Base-by-base conservation (phyloP, 2,888 invertebrate genomes). In the Eupsilia transversa region DNA sequence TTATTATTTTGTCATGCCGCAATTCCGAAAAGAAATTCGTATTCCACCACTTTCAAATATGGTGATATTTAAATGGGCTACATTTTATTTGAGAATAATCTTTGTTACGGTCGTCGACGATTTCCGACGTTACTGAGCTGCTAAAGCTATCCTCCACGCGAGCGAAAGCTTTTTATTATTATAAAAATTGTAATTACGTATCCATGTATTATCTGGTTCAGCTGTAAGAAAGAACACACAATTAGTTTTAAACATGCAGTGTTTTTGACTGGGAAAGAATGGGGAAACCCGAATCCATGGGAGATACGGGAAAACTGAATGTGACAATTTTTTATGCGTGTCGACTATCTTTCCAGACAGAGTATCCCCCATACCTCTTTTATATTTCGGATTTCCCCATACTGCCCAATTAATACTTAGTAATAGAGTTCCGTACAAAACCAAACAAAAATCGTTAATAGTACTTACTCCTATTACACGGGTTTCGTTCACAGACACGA, bases 101-200 rank as follows among this genome's bases (percentile, higher is more conserved):
- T 20, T 27, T 27, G 5, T 27, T 63, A 7, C 20, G 12, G 27
- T 27, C 7, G 20, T 63, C 14, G 14, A 30, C 7, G 2, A 30
- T 43, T 43, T 63, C 27, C 41, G 7, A 41, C 7, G 7, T 41
- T 43, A 30, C 12, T 64, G 23, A 23, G n/a, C n/a, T n/a, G n/a
- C n/a, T n/a, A n/a, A n/a, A n/a, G n/a, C n/a, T n/a, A n/a, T n/a
- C n/a, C n/a, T n/a, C n/a, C n/a, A n/a, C n/a, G n/a, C n/a, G n/a
- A n/a, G n/a, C n/a, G n/a, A 17, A 56, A 56, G 30, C 20, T 30
- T 30, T 7, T 23, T 43, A 43, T 30, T 43, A 30, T 23, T 41
- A 23, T 1, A 33, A 46, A 46, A 46, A n/a, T 3, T n/a, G 49
- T 64, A 46, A 65, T 65, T 65, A 65, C 65, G 65, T 65, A 52